phyloP scores from a whole-genome alignment of 2,888 invertebrate genomes.

The Phasia obesa region DNA sequence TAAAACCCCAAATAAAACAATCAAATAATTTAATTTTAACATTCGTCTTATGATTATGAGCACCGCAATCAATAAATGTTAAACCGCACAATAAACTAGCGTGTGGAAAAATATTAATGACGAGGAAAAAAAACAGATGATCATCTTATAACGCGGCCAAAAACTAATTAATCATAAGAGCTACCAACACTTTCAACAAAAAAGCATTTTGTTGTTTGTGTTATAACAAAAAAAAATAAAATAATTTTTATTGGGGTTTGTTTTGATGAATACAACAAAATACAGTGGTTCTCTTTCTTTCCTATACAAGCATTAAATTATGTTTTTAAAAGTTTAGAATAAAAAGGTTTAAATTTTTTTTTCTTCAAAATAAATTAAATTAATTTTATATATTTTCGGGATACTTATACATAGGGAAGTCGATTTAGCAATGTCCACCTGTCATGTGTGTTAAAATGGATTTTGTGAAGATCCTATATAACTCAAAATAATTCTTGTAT shows the following conservation, averaged over 20 bases:
- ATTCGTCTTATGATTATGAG: slow-evolving; percentile 19
- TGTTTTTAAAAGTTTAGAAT: no score
- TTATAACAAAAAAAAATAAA: slow-evolving; percentile 45
- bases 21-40: slow-evolving; percentile 12
- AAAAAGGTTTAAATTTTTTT: no score
- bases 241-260: neutral
- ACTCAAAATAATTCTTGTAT: no score
- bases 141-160: slow-evolving; percentile 31
- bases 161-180: slow-evolving; percentile 63
- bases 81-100: slow-evolving; percentile 20
- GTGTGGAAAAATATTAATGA: slow-evolving; percentile 6
- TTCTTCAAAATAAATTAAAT: no score
- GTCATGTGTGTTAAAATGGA: no score
- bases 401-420: no score
- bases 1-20: neutral
- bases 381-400: no score
- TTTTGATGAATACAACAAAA: neutral
- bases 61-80: slow-evolving; percentile 34
- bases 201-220: slow-evolving; percentile 8
- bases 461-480: no score
- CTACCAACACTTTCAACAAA: slow-evolving; percentile 51
- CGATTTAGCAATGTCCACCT: no score
- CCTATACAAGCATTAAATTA: no score
- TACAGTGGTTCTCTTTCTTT: no score
- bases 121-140: slow-evolving; percentile 27